Evolutionary conservation across 2,888 invertebrate species (phyloP), one percentile per base, ranked within the genome.

Genomic region (Ormyrus nitidulus): DNA sequence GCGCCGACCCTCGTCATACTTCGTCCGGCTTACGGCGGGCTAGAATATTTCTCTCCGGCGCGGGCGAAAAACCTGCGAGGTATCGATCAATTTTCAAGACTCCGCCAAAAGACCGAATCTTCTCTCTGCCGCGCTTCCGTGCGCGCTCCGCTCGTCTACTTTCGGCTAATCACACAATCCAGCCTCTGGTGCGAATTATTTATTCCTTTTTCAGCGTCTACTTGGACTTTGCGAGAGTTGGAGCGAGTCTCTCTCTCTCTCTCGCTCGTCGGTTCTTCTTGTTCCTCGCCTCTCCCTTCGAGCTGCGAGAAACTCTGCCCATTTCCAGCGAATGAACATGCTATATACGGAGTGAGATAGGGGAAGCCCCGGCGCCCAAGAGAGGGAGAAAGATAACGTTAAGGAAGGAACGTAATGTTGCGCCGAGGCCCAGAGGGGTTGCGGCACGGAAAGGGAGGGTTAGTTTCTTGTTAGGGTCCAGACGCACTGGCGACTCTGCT

Each of bases 381-480:
- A 73, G 68, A 51, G 51, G 34, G 72, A 64, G 68, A 69, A 65
- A 65, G 72, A 77, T 64, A 68, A 80, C 77, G 83, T 83, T 82
- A 83, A 58, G 75, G 73, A 84, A 77, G 64, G 65, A 80, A 48
- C 85, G 85, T 83, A 84, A 84, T 83, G 85, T 83, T 83, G 83
- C 34, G 34, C 83, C 83, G 85, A 84, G 86, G 84, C 84, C 80
- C 83, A 83, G 82, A 85, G 85, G 85, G 85, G 84, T 82, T 84
- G 81, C 77, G 84, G 82, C 83, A 85, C 83, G 84, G 84, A 83
- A 84, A 86, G 84, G 86, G 86, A 86, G 87, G 87, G 87, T 87
- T 87, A 88, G 89, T 89, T 89, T 89, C 89, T 89, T 89, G 89
- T 89, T 89, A 89, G 88, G 88, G 88, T 89, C 88, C 89, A 89